Conservation (phyloP, 2,113 vertebrate genomes). For the Paracyprichromis sp. region DNA sequence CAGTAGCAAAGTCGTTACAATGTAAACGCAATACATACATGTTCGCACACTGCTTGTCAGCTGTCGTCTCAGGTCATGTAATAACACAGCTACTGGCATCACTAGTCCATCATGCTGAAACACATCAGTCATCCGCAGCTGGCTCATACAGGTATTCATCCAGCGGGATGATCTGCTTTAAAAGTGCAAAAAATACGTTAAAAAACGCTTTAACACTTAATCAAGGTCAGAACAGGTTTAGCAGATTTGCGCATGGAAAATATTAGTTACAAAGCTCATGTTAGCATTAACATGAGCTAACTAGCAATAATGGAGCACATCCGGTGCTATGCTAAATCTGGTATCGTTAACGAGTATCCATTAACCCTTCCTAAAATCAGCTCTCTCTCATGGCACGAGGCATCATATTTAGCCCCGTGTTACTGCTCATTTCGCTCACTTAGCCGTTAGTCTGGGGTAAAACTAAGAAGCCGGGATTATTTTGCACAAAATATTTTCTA, state of each 20-base stretch:
- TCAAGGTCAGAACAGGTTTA: neutral
- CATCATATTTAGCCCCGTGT: neutral
- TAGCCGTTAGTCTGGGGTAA: neutral
- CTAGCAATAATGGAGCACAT: neutral
- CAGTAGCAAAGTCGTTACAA: neutral
- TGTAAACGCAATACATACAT: neutral
- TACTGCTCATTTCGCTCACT: neutral
- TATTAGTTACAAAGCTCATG: neutral
- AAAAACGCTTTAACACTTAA: neutral
- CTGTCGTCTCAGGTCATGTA: neutral
- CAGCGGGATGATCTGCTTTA: neutral
- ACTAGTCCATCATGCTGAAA: neutral
- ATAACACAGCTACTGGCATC: neutral
- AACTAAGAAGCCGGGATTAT: neutral
- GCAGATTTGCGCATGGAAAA: neutral
- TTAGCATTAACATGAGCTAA: neutral
- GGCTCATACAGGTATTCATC: neutral
- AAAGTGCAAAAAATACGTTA: neutral
- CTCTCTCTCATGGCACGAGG: neutral
- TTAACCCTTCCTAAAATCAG: neutral
- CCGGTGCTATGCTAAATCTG: neutral
- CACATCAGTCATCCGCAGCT: constrained; percentile 10
- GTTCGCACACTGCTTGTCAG: neutral
- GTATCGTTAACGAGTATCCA: neutral
- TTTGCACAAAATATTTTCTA: neutral